Evolutionary conservation across 35 echinoderm and acorn worm genomes (phyloP).

Genomic region (Acanthaster planci): DNA sequence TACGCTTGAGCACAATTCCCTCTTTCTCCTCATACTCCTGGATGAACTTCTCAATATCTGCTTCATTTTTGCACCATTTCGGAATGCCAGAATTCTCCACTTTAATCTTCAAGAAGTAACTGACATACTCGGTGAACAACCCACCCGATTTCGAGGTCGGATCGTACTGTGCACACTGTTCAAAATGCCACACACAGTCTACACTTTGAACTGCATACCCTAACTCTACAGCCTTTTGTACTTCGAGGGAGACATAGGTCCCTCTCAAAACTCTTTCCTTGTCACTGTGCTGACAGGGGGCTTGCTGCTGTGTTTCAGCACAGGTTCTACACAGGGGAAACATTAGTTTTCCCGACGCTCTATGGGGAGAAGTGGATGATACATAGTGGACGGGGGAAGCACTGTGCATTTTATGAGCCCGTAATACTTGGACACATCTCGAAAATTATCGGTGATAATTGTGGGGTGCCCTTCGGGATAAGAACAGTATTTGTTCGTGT

Average conservation of each 20-base stretch:
- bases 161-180: neutral
- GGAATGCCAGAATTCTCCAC: conserved; percentile 15
- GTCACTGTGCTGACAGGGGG: conserved; percentile 35
- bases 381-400: conserved; percentile 43
- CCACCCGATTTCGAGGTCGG: neutral
- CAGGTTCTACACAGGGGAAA: conserved; percentile 68
- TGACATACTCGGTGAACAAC: conserved; percentile 36
- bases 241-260: conserved; percentile 17
- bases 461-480: conserved; percentile 54
- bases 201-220: conserved; percentile 26
- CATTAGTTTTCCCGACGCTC: conserved; percentile 32
- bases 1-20: neutral
- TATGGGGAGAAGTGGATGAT: conserved; percentile 51
- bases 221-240: conserved; percentile 15
- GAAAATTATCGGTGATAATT: neutral
- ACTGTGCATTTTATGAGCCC: conserved; percentile 51
- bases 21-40: conserved; percentile 20
- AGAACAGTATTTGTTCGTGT: conserved; percentile 43
- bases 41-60: neutral
- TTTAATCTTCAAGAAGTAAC: conserved; percentile 39
- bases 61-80: neutral
- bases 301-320: conserved; percentile 11
- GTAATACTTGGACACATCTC: conserved; percentile 15
- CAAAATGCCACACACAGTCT: conserved; percentile 35
- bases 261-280: conserved; percentile 28